A percentile compares a stretch with the other conserved stretches of the same genome.
Evolutionary conservation across 1,140 invertebrate species (phyloP).

Genomic region (Drosophila lowei): DNA sequence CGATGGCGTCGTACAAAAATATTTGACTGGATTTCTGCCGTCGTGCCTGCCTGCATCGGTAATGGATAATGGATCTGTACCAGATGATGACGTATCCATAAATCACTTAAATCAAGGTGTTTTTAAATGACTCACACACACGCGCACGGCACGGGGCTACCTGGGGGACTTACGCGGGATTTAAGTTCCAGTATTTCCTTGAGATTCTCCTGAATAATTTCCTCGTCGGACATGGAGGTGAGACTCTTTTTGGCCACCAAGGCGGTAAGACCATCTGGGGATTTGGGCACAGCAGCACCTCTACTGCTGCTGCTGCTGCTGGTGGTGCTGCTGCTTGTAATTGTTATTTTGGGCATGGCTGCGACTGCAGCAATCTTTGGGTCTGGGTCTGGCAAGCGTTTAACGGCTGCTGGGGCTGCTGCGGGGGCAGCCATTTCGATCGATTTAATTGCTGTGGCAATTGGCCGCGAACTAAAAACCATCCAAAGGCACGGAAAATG

Average conservation of each 20-base stretch:
- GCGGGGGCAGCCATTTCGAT: slow-evolving; percentile 5
- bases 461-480: slow-evolving; percentile 4
- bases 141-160: neutral
- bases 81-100: too few relatives aligned
- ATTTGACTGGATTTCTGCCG: too few relatives aligned
- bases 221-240: slow-evolving; percentile 69
- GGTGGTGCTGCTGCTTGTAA: slow-evolving; percentile 17
- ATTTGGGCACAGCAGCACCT: slow-evolving; percentile 32
- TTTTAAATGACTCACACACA: neutral
- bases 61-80: too few relatives aligned
- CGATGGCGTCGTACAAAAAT: too few relatives aligned
- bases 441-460: slow-evolving; percentile 9
- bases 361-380: neutral
- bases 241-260: slow-evolving; percentile 54
- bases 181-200: slow-evolving; percentile 70
- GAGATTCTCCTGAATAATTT: slow-evolving; percentile 71
- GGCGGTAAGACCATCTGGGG: slow-evolving; percentile 30
- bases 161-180: slow-evolving; percentile 54
- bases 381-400: neutral
- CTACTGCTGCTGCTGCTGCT: slow-evolving; percentile 1
- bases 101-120: too few relatives aligned
- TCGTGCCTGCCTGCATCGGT: too few relatives aligned
- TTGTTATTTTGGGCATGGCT: slow-evolving; percentile 26
- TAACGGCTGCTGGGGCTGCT: slow-evolving; percentile 1
- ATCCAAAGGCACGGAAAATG: slow-evolving; percentile 8